Base-by-base conservation (phyloP, 2,888 invertebrate species). In the Graphium colonna region DNA sequence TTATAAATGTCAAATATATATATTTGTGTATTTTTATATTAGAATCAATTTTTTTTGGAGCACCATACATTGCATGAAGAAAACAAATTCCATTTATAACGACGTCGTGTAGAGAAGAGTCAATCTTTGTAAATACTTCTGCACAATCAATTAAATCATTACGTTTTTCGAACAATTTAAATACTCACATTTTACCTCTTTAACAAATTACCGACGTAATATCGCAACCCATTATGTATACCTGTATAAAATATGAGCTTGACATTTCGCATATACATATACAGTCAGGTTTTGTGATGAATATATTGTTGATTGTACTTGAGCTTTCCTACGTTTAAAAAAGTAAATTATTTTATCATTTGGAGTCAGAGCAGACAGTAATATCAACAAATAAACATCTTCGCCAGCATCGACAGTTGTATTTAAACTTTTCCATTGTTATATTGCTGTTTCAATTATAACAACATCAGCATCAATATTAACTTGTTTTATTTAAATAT, bases 1-100 rank as follows among this genome's bases (percentile, higher is more conserved):
- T 42, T 50, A 42, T 17, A 50, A 41, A 50, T 21, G 36, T 31
- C 41, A 40, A 40, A 40, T 17, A 40, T 40, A 4, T 31, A 31
- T 31, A 31, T 31, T 7, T 31, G 9, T 31, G 4, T 31, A 31
- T n/a, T n/a, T n/a, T n/a, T n/a, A n/a, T n/a, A n/a, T n/a, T n/a
- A n/a, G n/a, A n/a, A 45, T 40, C 51, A 54, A 58, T 57, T 56
- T 59, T 59, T 61, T 59, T 61, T 53, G 62, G 60, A 62, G 64
- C 66, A 53, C 63, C 63, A 46, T 50, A 56, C 53, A 66, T 62
- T 18, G 60, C 55, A 64, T 68, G 59, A 55, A 68, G 62, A 57
- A 71, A 63, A 26, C 62, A 57, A 60, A 65, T 64, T 55, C 68
- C 63, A 31, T 31, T 31, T 10, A 9, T 31, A 31, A 31, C 10